Evolutionary conservation across 2,888 invertebrate genomes (phyloP).

Genomic region (Diarsia rubi): DNA sequence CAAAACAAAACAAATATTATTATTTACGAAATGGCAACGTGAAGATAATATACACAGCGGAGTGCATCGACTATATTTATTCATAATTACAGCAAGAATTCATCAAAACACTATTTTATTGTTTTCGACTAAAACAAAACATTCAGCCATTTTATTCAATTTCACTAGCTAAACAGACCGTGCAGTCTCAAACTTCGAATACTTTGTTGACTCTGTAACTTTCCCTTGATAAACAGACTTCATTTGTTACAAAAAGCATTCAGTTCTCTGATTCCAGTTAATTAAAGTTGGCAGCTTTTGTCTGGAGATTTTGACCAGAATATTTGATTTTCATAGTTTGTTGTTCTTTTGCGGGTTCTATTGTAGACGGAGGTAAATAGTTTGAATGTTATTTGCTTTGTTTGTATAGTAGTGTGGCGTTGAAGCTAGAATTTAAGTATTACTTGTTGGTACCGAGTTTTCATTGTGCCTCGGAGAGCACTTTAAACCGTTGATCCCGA

Average conservation of each 20-base stretch:
- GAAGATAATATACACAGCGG: not conserved
- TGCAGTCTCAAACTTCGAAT: slow-evolving; percentile 9
- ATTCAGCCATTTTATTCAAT: slow-evolving; percentile 2
- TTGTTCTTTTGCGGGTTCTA: not conserved
- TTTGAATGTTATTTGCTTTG: slow-evolving; percentile 18
- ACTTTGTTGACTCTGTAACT: slow-evolving; percentile 29
- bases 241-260: slow-evolving; percentile 43
- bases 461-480: too few relatives aligned
- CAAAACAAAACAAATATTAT: not conserved
- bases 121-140: not conserved
- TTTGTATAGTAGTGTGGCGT: not conserved
- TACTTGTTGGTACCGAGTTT: not conserved
- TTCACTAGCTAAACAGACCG: slow-evolving; percentile 7
- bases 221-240: slow-evolving; percentile 31
- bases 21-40: not conserved
- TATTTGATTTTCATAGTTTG: slow-evolving; percentile 8
- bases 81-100: slow-evolving; percentile 9
- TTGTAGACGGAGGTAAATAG: slow-evolving; percentile 6
- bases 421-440: not conserved
- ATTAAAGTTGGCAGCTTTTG: slow-evolving; percentile 39
- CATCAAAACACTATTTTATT: slow-evolving; percentile 21
- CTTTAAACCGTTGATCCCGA: too few relatives aligned
- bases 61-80: slow-evolving; percentile 9
- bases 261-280: slow-evolving; percentile 41
- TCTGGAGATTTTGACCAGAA: slow-evolving; percentile 7